A percentile compares a stretch with the other conserved stretches of the same genome.
Evolutionary conservation across 2,888 invertebrate species (phyloP).

Genomic region (Chouioia cunea): DNA sequence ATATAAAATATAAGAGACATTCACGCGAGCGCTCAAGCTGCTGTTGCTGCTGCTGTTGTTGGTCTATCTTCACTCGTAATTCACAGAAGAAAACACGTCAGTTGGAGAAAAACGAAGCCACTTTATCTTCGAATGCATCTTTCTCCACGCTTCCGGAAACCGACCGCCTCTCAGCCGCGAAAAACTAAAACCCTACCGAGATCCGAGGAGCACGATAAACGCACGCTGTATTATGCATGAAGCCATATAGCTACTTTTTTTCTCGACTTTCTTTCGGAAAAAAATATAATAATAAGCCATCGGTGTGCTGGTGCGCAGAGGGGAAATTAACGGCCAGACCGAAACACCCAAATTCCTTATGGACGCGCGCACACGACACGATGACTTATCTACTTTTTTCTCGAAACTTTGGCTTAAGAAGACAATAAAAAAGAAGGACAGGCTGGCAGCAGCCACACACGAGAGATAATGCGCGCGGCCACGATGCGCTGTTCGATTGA

Average conservation of each 20-base stretch:
- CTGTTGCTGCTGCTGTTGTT: too few relatives aligned
- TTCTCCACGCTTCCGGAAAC: conserved; percentile 66
- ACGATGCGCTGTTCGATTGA: conserved; percentile 25
- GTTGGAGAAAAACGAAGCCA: conserved; percentile 25
- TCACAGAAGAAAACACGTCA: conserved; percentile 55
- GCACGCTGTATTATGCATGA: conserved; percentile 5
- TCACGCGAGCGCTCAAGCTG: too few relatives aligned
- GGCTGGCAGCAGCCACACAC: conserved; percentile 22
- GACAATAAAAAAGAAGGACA: conserved; percentile 33
- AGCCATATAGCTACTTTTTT: conserved; percentile 24
- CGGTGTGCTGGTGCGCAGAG: not conserved
- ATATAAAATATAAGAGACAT: too few relatives aligned
- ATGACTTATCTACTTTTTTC: conserved; percentile 42
- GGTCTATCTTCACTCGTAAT: conserved; percentile 49
- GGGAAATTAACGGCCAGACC: conserved; percentile 40
- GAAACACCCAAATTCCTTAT: conserved; percentile 37
- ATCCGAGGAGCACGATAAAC: conserved; percentile 6
- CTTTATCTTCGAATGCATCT: conserved; percentile 60
- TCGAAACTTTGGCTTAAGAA: conserved; percentile 34
- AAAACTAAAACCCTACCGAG: conserved; percentile 21
- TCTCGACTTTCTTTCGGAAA: conserved; percentile 33
- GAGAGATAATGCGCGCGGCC: conserved; percentile 6
- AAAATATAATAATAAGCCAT: conserved; percentile 41
- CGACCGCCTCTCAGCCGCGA: conserved; percentile 58
- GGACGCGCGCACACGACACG: conserved; percentile 3